These are phyloP conservation scores for Drosophila pectinifera DNA, from an alignment of 1,140 invertebrate genomes.

Conservation along the genomic window DNA sequence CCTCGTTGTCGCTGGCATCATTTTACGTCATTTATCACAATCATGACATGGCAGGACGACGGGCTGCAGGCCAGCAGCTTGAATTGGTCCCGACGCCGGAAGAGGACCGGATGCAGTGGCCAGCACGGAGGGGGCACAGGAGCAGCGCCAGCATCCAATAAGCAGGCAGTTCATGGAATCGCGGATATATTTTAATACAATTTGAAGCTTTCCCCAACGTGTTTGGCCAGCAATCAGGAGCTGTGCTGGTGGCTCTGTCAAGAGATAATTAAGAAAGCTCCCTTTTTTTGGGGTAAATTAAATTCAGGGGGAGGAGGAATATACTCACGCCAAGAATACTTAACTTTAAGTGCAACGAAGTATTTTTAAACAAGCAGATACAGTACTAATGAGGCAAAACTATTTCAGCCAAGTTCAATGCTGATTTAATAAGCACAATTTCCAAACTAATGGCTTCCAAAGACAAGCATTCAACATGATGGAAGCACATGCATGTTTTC, in stretches of 20 bases:
- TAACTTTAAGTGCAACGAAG: too few species aligned
- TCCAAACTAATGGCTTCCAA: not conserved
- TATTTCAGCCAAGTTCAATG: too few species aligned
- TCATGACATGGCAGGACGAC: conserved; percentile 76
- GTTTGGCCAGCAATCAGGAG: conserved; percentile 62
- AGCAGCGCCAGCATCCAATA: conserved; percentile 20
- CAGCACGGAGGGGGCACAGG: not conserved
- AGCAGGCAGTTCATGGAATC: conserved; percentile 22
- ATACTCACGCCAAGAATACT: not conserved
- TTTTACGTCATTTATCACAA: conserved; percentile 83
- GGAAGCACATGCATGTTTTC: not conserved
- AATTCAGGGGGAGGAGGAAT: too few species aligned
- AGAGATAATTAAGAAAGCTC: conserved; percentile 45
- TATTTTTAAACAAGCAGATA: too few species aligned
- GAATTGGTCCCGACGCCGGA: conserved; percentile 29
- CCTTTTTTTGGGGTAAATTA: conserved; percentile 22
- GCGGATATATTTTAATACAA: conserved; percentile 68
- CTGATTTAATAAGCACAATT: not conserved
- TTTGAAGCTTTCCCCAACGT: conserved; percentile 37
- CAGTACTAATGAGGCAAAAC: too few species aligned
- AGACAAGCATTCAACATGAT: not conserved
- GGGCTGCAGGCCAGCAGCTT: conserved; percentile 44
- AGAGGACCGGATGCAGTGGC: conserved; percentile 20
- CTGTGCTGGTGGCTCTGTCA: conserved; percentile 16
- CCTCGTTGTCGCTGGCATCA: conserved; percentile 76